phyloP scores from a whole-genome alignment of 2,888 invertebrate genomes.

The Andrena bicolor region DNA sequence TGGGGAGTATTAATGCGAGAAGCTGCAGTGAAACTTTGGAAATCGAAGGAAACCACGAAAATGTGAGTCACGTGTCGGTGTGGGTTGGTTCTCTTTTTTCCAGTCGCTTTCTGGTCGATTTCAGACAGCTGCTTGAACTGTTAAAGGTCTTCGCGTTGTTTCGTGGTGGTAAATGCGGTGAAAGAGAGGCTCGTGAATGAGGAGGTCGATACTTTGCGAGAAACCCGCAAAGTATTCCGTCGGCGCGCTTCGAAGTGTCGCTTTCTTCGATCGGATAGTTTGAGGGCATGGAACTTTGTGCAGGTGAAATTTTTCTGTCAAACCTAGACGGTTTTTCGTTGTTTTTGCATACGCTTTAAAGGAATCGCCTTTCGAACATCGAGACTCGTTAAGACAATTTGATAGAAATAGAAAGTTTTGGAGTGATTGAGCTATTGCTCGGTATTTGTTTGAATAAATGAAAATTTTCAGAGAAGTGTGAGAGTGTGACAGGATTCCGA shows the following conservation, averaged over 20 bases:
- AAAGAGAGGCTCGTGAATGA: conserved; percentile 9
- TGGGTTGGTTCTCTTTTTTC: not conserved
- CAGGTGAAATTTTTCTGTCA: not conserved
- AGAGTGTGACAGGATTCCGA: too few species aligned
- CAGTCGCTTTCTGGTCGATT: not conserved
- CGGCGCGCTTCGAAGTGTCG: not conserved
- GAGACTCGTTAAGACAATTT: not conserved
- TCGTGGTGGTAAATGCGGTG: conserved; percentile 22
- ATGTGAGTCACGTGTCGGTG: conserved; percentile 34
- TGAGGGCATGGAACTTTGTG: not conserved
- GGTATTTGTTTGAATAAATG: not conserved
- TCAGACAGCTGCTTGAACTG: conserved; percentile 25
- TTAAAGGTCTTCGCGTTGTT: conserved; percentile 57
- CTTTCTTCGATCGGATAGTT: conserved; percentile 2
- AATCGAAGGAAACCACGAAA: not conserved
- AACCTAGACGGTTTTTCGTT: conserved; percentile 3
- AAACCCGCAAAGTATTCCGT: conserved; percentile 53
- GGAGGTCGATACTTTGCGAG: conserved; percentile 38
- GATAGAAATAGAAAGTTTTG: not conserved
- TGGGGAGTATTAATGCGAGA: not conserved
- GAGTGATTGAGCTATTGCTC: not conserved
- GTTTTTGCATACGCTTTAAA: not conserved
- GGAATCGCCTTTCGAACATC: not conserved
- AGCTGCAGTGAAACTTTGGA: not conserved
- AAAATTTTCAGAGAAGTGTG: not conserved